Evolutionary conservation across 2,113 vertebrate genomes (phyloP).

Genomic region (Nipponia nippon): DNA sequence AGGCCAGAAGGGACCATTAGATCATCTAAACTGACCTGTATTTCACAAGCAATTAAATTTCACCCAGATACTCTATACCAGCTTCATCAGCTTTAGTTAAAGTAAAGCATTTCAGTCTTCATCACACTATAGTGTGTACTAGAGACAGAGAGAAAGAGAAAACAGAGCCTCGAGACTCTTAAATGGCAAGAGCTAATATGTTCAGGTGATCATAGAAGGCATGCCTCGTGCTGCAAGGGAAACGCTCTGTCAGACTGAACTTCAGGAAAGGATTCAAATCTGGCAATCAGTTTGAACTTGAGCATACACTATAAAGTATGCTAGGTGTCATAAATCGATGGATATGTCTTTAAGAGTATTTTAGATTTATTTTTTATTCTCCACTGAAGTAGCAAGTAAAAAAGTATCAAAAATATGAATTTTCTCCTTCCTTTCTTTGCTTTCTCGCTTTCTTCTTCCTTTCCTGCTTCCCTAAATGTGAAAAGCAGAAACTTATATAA

Average conservation of each 20-base stretch:
- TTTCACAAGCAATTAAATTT: slow-evolving; percentile 16
- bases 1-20: neutral
- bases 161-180: neutral
- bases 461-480: neutral
- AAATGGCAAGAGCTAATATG: neutral
- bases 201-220: neutral
- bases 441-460: neutral
- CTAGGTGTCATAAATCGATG: neutral
- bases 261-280: neutral
- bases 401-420: neutral
- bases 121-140: neutral
- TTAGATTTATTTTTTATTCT: neutral
- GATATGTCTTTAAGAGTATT: neutral
- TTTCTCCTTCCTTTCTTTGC: neutral
- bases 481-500: neutral
- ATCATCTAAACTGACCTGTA: slow-evolving; percentile 2
- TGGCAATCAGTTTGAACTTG: neutral
- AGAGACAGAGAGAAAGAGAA: neutral
- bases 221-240: neutral
- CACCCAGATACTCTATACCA: neutral
- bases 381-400: neutral
- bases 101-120: neutral
- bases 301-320: neutral
- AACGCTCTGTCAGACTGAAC: neutral
- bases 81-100: neutral